Conservation (phyloP, 2,113 vertebrate species). For the Tragelaphus imberbis region DNA sequence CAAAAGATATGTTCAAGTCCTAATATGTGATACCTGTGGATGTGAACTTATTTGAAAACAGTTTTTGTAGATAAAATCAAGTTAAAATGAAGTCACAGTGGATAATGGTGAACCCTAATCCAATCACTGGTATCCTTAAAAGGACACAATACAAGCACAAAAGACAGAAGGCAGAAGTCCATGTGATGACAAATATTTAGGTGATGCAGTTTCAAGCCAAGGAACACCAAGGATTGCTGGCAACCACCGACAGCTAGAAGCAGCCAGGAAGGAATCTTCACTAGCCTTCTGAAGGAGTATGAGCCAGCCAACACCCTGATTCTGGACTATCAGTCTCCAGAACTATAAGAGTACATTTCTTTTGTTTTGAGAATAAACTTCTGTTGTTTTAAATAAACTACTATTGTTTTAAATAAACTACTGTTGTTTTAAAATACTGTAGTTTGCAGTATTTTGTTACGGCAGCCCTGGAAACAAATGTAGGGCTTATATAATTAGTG, state of each 20-base stretch:
- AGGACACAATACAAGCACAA: neutral
- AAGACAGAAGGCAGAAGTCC: neutral
- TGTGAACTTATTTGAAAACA: neutral
- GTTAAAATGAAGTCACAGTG: neutral
- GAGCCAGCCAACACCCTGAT: no score
- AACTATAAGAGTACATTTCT: neutral
- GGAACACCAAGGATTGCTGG: neutral
- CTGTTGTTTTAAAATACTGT: neutral
- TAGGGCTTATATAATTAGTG: neutral
- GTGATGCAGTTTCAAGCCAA: neutral
- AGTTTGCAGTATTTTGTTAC: neutral
- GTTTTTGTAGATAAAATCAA: neutral
- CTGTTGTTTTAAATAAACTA: neutral
- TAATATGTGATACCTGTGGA: neutral
- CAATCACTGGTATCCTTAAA: neutral
- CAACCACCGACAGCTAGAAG: neutral
- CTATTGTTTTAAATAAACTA: neutral
- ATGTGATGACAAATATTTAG: neutral
- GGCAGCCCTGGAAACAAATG: neutral
- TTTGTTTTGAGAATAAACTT: neutral
- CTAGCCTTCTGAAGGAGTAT: neutral
- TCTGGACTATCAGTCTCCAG: neutral
- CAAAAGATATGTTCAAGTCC: neutral
- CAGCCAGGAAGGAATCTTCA: neutral
- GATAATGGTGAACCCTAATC: neutral